Evolutionary conservation across 2,113 vertebrate species (phyloP), one percentile per base, ranked within the genome.

Genomic region (Trematomus loennbergii): DNA sequence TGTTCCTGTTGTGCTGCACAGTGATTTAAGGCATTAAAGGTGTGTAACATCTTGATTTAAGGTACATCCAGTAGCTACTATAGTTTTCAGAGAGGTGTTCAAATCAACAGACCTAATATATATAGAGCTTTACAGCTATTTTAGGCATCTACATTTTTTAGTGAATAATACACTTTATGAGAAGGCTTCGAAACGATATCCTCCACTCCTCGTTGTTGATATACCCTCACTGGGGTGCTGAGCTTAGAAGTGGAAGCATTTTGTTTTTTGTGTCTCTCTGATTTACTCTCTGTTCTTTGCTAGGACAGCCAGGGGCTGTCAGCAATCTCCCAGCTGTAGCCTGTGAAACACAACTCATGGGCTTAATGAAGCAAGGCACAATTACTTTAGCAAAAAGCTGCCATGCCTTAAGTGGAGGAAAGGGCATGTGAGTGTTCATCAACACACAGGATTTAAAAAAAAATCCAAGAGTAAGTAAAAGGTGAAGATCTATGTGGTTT

Each of bases 311-410:
- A 82, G 85, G 60, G 93, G 89, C 92, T 75, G 76, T 88, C 87
- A 87, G 85, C 79, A 82, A 70, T 86, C 87, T 87, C 82, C 72
- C 89, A 92, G 91, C 90, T 90, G 88, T 86, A 89, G 88, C 87
- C 88, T 81, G 89, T 89, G 78, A 88, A 92, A 85, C 84, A 87
- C 88, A 89, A 86, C 90, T 94, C 92, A 91, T 82, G 79, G 83
- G 82, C 71, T 86, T 91, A 94, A 94, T 94, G 91, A 95, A 94
- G 82, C 92, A 80, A 81, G 50, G 72, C 82, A 86, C 90, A 92
- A 88, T 92, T 87, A 91, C 89, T 91, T 89, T 77, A 87, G 78
- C 72, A 87, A 88, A 85, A 87, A 84, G 83, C 85, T 84, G 79
- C 62, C 50, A 33, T 85, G 88, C 70, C 55, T 78, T 83, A 77